phyloP scores from a whole-genome alignment of 2,888 invertebrate species.

The Chesias legatella region DNA sequence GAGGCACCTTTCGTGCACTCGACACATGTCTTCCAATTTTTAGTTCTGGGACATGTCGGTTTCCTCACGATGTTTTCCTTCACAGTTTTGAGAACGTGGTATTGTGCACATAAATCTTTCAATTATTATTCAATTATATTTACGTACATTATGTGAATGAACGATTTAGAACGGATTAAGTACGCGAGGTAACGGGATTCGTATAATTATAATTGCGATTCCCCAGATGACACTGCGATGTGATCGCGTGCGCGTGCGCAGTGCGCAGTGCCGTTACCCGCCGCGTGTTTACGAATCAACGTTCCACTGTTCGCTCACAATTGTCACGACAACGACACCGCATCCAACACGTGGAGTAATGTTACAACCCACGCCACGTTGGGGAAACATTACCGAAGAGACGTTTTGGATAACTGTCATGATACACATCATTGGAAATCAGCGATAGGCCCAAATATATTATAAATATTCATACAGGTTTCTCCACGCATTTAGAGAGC shows the following conservation, averaged over 20 bases:
- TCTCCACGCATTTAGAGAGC: too few relatives aligned
- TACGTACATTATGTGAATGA: too few relatives aligned
- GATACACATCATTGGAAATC: neutral
- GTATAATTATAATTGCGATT: conserved; percentile 3
- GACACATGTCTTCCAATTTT: too few relatives aligned
- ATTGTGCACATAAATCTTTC: too few relatives aligned
- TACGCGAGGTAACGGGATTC: conserved; percentile 8
- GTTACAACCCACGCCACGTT: neutral
- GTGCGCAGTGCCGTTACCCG: conserved; percentile 2
- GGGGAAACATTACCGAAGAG: neutral
- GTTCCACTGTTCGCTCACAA: conserved; percentile 1
- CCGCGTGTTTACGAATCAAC: conserved; percentile 3
- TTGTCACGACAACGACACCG: conserved; percentile 7
- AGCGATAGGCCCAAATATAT: too few relatives aligned
- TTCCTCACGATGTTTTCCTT: too few relatives aligned
- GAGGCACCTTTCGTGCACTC: too few relatives aligned
- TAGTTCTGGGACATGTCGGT: too few relatives aligned
- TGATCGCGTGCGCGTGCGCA: conserved; percentile 1
- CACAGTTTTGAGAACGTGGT: too few relatives aligned
- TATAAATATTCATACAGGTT: too few relatives aligned
- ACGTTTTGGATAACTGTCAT: conserved; percentile 5
- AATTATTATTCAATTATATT: too few relatives aligned
- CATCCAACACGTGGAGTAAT: conserved; percentile 2
- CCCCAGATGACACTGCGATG: neutral
- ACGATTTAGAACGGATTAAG: neutral